Base-by-base conservation (phyloP, 2,888 invertebrate genomes). In the Vesta saturnalis region DNA sequence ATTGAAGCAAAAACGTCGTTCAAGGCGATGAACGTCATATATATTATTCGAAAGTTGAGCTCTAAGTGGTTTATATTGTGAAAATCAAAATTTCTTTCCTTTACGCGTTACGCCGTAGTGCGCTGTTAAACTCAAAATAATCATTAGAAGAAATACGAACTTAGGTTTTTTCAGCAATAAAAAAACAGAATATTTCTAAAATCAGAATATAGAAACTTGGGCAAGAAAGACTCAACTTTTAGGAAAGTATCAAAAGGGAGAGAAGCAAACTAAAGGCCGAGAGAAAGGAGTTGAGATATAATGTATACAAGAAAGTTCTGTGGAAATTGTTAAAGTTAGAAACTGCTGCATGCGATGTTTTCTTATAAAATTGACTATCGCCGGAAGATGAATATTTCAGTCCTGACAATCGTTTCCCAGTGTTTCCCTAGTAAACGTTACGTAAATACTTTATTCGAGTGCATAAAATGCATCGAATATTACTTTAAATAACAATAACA, bases 261-360 rank as follows among this genome's bases (percentile, higher is more conserved):
- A 6, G 54, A 69, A 64, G 59, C 65, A 52, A 66, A 69, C 64
- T 60, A 55, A 60, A 16, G 47, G 58, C 43, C 12, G 60, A 69
- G 58, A 60, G 62, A 69, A 69, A 66, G 55, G 22, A 61, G 62
- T 54, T 57, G 43, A 67, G 70, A 64, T 64, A 64, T 64, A 77
- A 77, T 77, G 73, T 76, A 76, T 73, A 77, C 76, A 74, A 74
- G 74, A 76, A 77, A 76, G 75, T 79, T 78, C 73, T 73, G 74
- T 77, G 74, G 77, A 79, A 79, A 79, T 78, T 78, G 77, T 79
- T 77, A 77, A 79, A 79, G 78, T 79, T 79, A 70, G 77, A 77
- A 79, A 79, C 78, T 79, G 78, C 78, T 78, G 77, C 78, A 76
- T 77, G 77, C 76, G 77, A 79, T 78, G 78, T 79, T 79, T 79